A percentile compares a stretch with the other conserved stretches of the same genome.
phyloP scores from a whole-genome alignment of 2,888 invertebrate species.

The Crossocerus cetratus region DNA sequence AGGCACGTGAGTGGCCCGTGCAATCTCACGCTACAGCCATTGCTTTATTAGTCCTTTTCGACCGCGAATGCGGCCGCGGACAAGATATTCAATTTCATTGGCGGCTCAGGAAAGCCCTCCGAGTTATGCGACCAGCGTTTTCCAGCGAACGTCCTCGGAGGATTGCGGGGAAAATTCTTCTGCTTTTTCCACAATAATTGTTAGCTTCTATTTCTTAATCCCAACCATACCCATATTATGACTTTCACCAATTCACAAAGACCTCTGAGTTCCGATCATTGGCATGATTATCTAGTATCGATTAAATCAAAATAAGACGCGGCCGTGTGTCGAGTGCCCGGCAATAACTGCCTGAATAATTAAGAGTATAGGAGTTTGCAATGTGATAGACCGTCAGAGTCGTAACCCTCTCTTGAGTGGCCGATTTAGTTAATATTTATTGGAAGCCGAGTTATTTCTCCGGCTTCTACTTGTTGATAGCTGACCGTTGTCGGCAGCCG shows the following conservation, averaged over 20 bases:
- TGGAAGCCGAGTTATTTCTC: constrained; percentile 3
- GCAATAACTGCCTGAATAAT: constrained; percentile 49
- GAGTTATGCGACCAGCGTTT: background rate
- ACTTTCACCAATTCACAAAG: no score
- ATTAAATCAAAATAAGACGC: constrained; percentile 25
- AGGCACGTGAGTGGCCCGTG: background rate
- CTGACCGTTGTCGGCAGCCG: background rate
- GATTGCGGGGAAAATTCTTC: no score
- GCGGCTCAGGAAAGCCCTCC: background rate
- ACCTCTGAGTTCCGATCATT: no score
- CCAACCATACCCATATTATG: no score
- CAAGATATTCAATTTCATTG: constrained; percentile 13
- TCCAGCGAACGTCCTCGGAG: no score
- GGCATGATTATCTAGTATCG: constrained; percentile 29
- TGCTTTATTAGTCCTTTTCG: constrained; percentile 16
- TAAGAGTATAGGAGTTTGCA: constrained; percentile 27
- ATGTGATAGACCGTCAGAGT: constrained; percentile 26
- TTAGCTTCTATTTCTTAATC: no score
- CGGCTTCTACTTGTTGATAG: constrained; percentile 1
- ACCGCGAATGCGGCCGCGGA: constrained; percentile 12
- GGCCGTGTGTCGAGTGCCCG: constrained; percentile 22
- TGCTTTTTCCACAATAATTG: no score
- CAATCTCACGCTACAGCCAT: constrained; percentile 9
- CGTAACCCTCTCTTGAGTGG: constrained; percentile 10
- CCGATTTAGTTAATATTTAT: constrained; percentile 43